Evolutionary conservation across 2,888 invertebrate species (phyloP).

Genomic region (Eristalis arbustorum): DNA sequence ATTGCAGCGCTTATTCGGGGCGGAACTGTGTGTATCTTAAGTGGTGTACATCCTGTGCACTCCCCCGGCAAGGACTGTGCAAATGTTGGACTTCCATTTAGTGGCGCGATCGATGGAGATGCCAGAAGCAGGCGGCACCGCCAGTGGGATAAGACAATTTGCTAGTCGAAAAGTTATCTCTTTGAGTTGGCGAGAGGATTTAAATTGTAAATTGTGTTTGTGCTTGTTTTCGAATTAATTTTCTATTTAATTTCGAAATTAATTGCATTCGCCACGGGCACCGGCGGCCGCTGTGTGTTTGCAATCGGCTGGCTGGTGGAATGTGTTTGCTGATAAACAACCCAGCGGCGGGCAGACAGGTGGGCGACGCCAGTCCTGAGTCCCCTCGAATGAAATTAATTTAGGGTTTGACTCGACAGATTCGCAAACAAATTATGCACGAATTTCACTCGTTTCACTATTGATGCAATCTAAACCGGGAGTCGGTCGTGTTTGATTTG

Average conservation of each 20-base stretch:
- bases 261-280: slow-evolving; percentile 52
- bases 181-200: slow-evolving; percentile 40
- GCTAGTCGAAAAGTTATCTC: slow-evolving; percentile 34
- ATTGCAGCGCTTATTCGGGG: slow-evolving; percentile 49
- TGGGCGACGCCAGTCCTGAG: not conserved
- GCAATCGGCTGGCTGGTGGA: not conserved
- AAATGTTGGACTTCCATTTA: slow-evolving; percentile 44
- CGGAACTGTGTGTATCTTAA: slow-evolving; percentile 31
- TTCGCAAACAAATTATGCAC: not conserved
- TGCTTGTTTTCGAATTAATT: slow-evolving; percentile 64
- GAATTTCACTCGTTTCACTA: not conserved
- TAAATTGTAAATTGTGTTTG: slow-evolving; percentile 64
- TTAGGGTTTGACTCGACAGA: not conserved
- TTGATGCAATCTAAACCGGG: not conserved
- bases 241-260: slow-evolving; percentile 65
- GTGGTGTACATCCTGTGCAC: not conserved
- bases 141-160: not conserved
- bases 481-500: not conserved
- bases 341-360: not conserved
- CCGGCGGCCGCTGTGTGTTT: not conserved
- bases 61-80: slow-evolving; percentile 25
- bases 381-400: not conserved
- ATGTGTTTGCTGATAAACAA: slow-evolving; percentile 6
- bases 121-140: not conserved
- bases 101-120: slow-evolving; percentile 21